Evolutionary conservation across 1,140 invertebrate species (phyloP).

Genomic region (Lerema accius): DNA sequence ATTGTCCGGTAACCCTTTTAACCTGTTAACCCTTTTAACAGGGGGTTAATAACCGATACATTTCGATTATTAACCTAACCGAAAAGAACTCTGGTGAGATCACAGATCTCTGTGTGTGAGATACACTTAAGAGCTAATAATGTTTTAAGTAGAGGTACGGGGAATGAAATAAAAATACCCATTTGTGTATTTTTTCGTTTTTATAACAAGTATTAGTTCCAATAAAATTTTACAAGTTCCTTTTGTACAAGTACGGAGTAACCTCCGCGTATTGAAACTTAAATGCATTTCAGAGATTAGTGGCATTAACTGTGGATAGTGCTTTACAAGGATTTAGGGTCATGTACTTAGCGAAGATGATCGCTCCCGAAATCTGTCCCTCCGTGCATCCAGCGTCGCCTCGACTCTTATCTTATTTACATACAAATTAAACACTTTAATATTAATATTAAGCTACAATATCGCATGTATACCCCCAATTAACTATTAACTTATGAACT

Average conservation of each 20-base stretch:
- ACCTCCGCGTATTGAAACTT: slow-evolving; percentile 65
- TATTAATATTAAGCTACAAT: slow-evolving; percentile 28
- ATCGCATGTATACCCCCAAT: slow-evolving; percentile 30
- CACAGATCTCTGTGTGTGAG: no score
- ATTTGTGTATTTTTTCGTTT: slow-evolving; percentile 66
- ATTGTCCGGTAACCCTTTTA: no score
- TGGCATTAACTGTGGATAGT: slow-evolving; percentile 71
- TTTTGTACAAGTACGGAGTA: slow-evolving; percentile 78
- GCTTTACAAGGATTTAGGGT: slow-evolving; percentile 67
- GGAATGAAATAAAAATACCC: slow-evolving; percentile 41
- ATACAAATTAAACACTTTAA: slow-evolving; percentile 38
- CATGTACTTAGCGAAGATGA: slow-evolving; percentile 58
- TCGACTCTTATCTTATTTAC: slow-evolving; percentile 42
- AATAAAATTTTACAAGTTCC: slow-evolving; percentile 81
- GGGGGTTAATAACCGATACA: no score
- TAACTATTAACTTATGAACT: slow-evolving; percentile 31
- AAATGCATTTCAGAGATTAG: slow-evolving; percentile 69
- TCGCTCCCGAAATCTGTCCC: slow-evolving; percentile 56
- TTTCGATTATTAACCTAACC: no score
- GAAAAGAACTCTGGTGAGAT: no score
- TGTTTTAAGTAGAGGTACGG: no score
- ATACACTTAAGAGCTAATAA: no score
- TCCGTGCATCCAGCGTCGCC: slow-evolving; percentile 63
- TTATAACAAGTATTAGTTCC: slow-evolving; percentile 81
- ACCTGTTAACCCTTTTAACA: no score